Base-by-base conservation (phyloP, 1,140 invertebrate species). In the Pinna nobilis region DNA sequence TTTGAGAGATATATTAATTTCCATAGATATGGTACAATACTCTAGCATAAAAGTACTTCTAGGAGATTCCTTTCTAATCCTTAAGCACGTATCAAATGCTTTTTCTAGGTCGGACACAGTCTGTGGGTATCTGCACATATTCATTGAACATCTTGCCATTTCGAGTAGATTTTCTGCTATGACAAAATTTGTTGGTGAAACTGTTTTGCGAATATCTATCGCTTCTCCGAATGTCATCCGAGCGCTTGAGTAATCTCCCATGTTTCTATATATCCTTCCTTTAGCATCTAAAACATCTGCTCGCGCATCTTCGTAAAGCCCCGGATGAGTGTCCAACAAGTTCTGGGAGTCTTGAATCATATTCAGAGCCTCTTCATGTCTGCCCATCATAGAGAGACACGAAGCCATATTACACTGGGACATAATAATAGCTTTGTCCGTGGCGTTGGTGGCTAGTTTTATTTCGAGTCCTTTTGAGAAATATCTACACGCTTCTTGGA, bases 401-500 rank as follows among this genome's bases (percentile, higher is more conserved):
- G 33, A 60, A 2, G 74, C 74, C 3, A 76, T 69, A 63, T 76
- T 76, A 13, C 51, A 61, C 20, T 60, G 28, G 9, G 74, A 76
- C 47, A 76, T 67, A 3, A 63, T 57, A 25, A 67, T 60, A 13
- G 69, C 32, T 30, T 70, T 71, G 18, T 47, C 39, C 18, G 69
- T 53, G 1, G 74, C 74, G 23, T 76, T 76, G 6, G 55, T 67
- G 55, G 67, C 35, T 18, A 50, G 28, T 68, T 76, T 76, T n/a
- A 76, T 63, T 7, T 71, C 53, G 1, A 76, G 39, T 28, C 69
- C 69, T 18, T 63, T 39, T 41, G 67, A 23, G 33, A 61, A 76
- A 47, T 72, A 76, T 44, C 68, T n/a, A 9, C 61, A 20, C n/a
- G 74, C 65, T 68, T 76, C 59, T 3, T 25, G 28, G 20, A 51